Base-by-base conservation (phyloP, 2,888 invertebrate species). In the Apotomis capreana region DNA sequence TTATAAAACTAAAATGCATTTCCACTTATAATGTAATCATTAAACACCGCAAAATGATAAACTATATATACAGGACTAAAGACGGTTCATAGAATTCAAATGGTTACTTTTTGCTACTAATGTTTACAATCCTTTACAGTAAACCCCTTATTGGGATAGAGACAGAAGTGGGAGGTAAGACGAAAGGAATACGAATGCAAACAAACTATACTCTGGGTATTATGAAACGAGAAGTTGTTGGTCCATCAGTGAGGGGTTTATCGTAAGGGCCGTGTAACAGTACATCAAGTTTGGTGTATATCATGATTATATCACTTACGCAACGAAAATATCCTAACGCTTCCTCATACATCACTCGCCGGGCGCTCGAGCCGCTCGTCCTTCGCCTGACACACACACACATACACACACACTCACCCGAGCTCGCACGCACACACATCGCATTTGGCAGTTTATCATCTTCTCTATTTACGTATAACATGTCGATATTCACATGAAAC, bases 1-100 rank as follows among this genome's bases (percentile, higher is more conserved):
- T 91, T 92, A 91, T 87, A 88, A 88, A 93, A 92, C 92, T 92
- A 93, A 92, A 92, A 93, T 92, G 92, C 92, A 89, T 90, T 91
- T 91, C 81, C 89, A 87, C 91, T 92, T 92, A 91, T 78, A 87
- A 81, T 87, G 87, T 87, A 86, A 84, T 90, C 85, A 88, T 86
- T 88, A 88, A 91, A 92, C 89, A 89, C 90, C 88, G 90, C 88
- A 91, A 91, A 92, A 90, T 88, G 81, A 92, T 91, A 89, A 86
- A 82, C 77, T 84, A 88, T 92, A 93, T 92, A 89, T 90, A 93
- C 92, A 92, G 83, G 87, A 89, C 91, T 91, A 90, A 90, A 87
- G 88, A 87, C 86, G 85, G 87, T 88, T 89, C 85, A 86, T 88
- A 88, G 81, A 90, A 86, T 88, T 87, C 84, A 87, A 87, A 87